Percentiles rank a stretch among this genome's conserved stretches.
These are phyloP conservation scores for Megamerina dolium DNA, from an alignment of 2,888 invertebrate species.

Conservation along the genomic window DNA sequence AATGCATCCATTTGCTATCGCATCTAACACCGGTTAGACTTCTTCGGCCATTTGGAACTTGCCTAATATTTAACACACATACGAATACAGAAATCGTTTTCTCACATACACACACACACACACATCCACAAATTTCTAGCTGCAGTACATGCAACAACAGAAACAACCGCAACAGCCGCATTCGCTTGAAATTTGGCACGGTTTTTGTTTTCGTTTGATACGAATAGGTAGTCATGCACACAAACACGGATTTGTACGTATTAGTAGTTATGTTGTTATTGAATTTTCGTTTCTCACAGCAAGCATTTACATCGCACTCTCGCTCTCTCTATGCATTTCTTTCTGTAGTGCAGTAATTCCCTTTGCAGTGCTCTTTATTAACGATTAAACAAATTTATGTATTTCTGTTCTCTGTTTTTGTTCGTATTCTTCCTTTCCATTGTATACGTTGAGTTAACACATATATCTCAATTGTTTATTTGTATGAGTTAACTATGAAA, in stretches of 20 bases:
- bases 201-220: no score
- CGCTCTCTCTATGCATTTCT: no score
- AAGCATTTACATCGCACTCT: constrained; percentile 2
- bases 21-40: constrained; percentile 8
- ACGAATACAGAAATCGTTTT: no score
- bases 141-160: neutral
- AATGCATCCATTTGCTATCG: neutral
- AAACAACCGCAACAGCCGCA: neutral
- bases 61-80: neutral
- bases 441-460: constrained; percentile 7
- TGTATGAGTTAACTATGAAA: no score
- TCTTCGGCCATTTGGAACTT: neutral
- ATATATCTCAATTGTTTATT: neutral
- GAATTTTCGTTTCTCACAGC: neutral
- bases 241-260: no score
- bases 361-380: neutral
- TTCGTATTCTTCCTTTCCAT: constrained; percentile 12
- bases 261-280: constrained; percentile 11
- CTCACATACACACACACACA: constrained; percentile 1
- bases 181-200: no score
- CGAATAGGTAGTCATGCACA: no score
- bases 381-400: neutral
- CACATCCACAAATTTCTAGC: neutral
- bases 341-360: neutral
- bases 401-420: constrained; percentile 11